A percentile compares a stretch with the other conserved stretches of the same genome.
phyloP scores from a whole-genome alignment of 2,888 invertebrate genomes.

The Oscheius onirici region DNA sequence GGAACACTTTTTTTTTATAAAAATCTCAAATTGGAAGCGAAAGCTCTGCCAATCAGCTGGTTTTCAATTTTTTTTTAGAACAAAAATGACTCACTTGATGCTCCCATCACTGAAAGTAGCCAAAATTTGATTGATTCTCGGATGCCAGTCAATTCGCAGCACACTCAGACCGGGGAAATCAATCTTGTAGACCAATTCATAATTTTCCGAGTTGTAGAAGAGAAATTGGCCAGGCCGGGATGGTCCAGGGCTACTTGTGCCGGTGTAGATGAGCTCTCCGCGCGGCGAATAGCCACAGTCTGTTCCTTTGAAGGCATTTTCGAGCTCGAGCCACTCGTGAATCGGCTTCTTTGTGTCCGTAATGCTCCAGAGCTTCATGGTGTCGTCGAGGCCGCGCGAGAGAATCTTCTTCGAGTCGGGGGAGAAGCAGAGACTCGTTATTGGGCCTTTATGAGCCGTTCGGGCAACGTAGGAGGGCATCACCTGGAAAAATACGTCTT shows the following conservation, averaged over 20 bases:
- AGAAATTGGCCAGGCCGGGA: conserved; percentile 78
- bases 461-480: conserved; percentile 84
- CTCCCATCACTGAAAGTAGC: conserved; percentile 82
- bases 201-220: conserved; percentile 84
- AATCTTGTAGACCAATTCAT: conserved; percentile 81
- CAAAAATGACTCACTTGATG: conserved; percentile 30
- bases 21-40: too few species aligned
- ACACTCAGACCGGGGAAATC: conserved; percentile 82
- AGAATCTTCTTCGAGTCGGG: conserved; percentile 77
- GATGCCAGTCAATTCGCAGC: conserved; percentile 92
- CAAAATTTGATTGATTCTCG: conserved; percentile 95
- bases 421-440: conserved; percentile 84
- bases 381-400: conserved; percentile 79
- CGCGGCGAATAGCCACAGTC: conserved; percentile 87
- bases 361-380: conserved; percentile 86
- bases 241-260: conserved; percentile 80
- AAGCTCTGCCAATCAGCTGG: too few species aligned
- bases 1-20: too few species aligned
- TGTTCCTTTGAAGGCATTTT: conserved; percentile 81
- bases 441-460: conserved; percentile 74
- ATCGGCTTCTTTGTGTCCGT: conserved; percentile 84
- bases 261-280: conserved; percentile 87
- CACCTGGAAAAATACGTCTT: conserved; percentile 74
- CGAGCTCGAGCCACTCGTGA: conserved; percentile 79
- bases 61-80: not conserved